Base-by-base conservation (phyloP, 2,888 invertebrate species). In the Nomada lathburiana region DNA sequence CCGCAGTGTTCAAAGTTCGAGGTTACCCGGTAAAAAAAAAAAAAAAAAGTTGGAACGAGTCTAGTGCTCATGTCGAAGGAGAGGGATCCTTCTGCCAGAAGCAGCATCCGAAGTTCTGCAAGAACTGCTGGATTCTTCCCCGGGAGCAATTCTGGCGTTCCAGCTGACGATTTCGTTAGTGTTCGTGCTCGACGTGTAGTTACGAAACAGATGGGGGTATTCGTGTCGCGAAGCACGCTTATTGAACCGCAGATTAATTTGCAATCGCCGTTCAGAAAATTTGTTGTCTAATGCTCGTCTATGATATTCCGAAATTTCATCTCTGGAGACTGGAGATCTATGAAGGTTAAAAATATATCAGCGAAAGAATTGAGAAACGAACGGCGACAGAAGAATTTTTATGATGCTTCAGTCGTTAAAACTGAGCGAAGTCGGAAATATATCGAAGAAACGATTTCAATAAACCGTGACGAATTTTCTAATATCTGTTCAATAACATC, bases 1-100 rank as follows among this genome's bases (percentile, higher is more conserved):
- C 65, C 11, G 76, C 42, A 64, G 72, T 63, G 26, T 16, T 42
- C n/a, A 18, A 60, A 82, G 68, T 72, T 81, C 55, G 60, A 77
- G 64, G 64, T 73, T 72, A 13, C 47, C 50, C 26, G 20, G 59
- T 26, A 63, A 60, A 68, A 80, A 77, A 81, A 68, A 63, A 60
- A 68, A 80, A 77, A 81, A 68, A 82, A 77, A 81, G 64, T 76
- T 82, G 11, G 7, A 73, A 68, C 71, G 68, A 68, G 47, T 64
- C 23, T 53, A 76, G 71, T 26, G 71, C 52, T 55, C 65, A 16
- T 62, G 52, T 44, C 16, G 80, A 52, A 29, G 75, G 67, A 20
- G 59, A 18, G 57, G 13, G 26, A 36, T 65, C 59, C 50, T 62
- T 44, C 50, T 67, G 63, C 74, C 63, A 74, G 29, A 11, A 59